Conservation (phyloP, 1,140 invertebrate genomes). For the Tribolium castaneum region DNA sequence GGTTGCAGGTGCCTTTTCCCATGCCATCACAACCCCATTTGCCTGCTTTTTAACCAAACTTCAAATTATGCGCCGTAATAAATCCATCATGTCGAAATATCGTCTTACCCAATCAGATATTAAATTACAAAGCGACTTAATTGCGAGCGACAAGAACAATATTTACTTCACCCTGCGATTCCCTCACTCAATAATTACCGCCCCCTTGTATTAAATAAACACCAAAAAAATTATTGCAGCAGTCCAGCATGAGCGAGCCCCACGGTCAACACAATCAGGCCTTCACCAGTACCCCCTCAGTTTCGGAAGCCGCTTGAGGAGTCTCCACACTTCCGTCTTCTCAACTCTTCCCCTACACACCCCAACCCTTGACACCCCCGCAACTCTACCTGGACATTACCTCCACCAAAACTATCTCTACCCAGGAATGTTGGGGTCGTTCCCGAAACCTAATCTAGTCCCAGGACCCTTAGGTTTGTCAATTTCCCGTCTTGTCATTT, state of each 20-base stretch:
- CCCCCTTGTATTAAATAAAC: slow-evolving; percentile 2
- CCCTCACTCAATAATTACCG: neutral
- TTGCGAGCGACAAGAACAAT: neutral
- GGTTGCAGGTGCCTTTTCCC: slow-evolving; percentile 27
- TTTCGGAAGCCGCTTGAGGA: slow-evolving; percentile 57
- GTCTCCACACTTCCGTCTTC: slow-evolving; percentile 63
- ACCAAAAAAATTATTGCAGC: slow-evolving; percentile 68
- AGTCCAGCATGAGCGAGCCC: slow-evolving; percentile 90
- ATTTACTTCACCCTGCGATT: slow-evolving; percentile 22
- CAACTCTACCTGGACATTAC: slow-evolving; percentile 49
- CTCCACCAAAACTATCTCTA: slow-evolving; percentile 60
- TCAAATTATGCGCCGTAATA: neutral
- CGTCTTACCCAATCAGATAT: neutral
- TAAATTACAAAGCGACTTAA: neutral
- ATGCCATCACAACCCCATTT: slow-evolving; percentile 26
- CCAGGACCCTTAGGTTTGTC: slow-evolving; percentile 5
- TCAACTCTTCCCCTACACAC: slow-evolving; percentile 66
- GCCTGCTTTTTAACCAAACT: slow-evolving; percentile 11
- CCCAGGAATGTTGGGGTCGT: slow-evolving; percentile 56
- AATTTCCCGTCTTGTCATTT: neutral
- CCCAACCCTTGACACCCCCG: slow-evolving; percentile 47
- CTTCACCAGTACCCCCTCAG: slow-evolving; percentile 62
- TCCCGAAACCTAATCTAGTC: slow-evolving; percentile 53
- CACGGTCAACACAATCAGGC: slow-evolving; percentile 67
- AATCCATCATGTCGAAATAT: neutral